These are phyloP conservation scores for Drosophila orena DNA, from an alignment of 1,140 invertebrate species.

Conservation along the genomic window DNA sequence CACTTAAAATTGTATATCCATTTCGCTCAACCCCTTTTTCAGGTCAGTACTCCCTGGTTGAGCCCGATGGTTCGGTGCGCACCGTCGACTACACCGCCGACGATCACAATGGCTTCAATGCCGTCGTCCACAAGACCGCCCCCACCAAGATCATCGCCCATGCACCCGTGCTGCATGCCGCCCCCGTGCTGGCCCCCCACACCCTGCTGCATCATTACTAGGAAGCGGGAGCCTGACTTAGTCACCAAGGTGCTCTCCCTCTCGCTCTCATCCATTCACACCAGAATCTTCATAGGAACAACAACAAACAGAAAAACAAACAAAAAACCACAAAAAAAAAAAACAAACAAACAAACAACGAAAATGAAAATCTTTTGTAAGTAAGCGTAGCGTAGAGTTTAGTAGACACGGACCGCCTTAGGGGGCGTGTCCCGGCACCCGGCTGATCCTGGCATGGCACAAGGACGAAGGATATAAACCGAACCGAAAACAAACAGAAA, in stretches of 20 bases:
- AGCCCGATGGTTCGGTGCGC: slow-evolving; percentile 87
- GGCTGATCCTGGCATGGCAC: slow-evolving; percentile 81
- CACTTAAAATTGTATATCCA: no score
- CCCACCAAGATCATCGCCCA: slow-evolving; percentile 80
- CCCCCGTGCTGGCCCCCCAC: slow-evolving; percentile 64
- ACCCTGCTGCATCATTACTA: slow-evolving; percentile 75
- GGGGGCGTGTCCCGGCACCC: slow-evolving; percentile 58
- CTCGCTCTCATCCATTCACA: slow-evolving; percentile 45
- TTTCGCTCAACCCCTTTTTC: no score
- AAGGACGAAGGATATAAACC: slow-evolving; percentile 72
- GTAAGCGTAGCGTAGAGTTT: slow-evolving; percentile 79
- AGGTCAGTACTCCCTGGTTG: slow-evolving; percentile 87
- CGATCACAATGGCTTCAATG: slow-evolving; percentile 88
- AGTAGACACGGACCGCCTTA: slow-evolving; percentile 65
- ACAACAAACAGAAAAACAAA: slow-evolving; percentile 60
- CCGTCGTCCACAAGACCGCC: slow-evolving; percentile 85
- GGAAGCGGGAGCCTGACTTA: slow-evolving; percentile 23
- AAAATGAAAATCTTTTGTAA: slow-evolving; percentile 59
- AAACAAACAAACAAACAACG: slow-evolving; percentile 42
- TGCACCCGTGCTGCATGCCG: slow-evolving; percentile 72
- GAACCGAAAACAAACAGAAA: slow-evolving; percentile 54
- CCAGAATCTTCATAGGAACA: slow-evolving; percentile 63
- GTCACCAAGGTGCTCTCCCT: slow-evolving; percentile 63
- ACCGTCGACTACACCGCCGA: slow-evolving; percentile 90
- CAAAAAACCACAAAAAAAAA: slow-evolving; percentile 44